phyloP scores from a whole-genome alignment of 2,113 vertebrate genomes.

The Buteo buteo region DNA sequence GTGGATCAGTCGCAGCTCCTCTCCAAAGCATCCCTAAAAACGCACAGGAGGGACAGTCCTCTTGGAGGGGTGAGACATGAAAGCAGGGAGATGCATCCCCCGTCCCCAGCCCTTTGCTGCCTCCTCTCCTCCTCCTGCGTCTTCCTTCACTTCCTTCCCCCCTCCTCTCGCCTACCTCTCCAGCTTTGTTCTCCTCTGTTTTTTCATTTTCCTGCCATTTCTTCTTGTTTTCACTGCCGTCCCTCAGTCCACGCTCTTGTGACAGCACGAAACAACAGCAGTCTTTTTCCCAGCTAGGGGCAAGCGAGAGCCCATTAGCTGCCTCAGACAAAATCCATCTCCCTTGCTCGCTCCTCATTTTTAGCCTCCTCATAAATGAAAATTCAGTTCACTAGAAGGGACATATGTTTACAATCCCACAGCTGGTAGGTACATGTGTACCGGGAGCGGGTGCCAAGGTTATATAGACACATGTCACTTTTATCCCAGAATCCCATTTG shows the following conservation, averaged over 20 bases:
- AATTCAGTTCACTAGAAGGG: slow-evolving; percentile 25
- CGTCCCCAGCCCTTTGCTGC: not conserved
- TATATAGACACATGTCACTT: slow-evolving; percentile 41
- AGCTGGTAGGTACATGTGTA: slow-evolving; percentile 56
- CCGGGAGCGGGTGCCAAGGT: slow-evolving; percentile 6
- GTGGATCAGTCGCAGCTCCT: not conserved
- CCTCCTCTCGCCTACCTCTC: not conserved
- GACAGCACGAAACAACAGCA: not conserved
- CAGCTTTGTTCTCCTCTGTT: not conserved
- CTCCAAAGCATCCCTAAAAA: not conserved
- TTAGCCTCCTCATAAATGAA: slow-evolving; percentile 4
- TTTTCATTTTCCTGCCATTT: not conserved
- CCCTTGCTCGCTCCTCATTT: not conserved
- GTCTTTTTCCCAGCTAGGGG: not conserved
- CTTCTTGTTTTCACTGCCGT: not conserved
- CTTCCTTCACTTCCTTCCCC: not conserved
- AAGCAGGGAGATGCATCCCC: not conserved
- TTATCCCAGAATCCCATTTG: slow-evolving; percentile 55
- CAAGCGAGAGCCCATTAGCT: not conserved
- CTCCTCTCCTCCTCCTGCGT: not conserved
- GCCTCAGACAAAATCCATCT: slow-evolving; percentile 11
- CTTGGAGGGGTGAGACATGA: not conserved
- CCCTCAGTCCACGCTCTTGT: not conserved
- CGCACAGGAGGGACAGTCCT: no score
- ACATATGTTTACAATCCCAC: slow-evolving; percentile 49